phyloP scores from a whole-genome alignment of 35 echinoderm and acorn worm genomes.

The Amphiura filiformis region DNA sequence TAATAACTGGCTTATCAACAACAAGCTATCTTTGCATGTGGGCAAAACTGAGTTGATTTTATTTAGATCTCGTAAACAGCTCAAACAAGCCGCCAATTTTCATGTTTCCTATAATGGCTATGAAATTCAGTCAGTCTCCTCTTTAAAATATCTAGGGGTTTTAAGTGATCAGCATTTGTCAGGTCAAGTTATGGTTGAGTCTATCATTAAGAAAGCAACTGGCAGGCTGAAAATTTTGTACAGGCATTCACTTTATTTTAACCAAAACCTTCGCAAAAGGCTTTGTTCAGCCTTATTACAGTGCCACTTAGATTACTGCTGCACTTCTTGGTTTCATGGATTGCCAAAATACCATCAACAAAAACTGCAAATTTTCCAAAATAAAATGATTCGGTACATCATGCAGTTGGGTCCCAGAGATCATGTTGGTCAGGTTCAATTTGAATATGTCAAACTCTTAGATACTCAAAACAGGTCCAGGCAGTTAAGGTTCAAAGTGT shows the following conservation, averaged over 20 bases:
- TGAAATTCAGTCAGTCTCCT: background rate
- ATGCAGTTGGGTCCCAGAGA: background rate
- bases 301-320: no score
- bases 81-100: background rate
- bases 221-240: slow-evolving; percentile 1
- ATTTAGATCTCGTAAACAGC: no score
- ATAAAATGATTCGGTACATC: background rate
- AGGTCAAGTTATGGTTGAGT: background rate
- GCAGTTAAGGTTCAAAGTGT: background rate
- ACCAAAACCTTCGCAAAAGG: background rate
- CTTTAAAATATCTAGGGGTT: background rate
- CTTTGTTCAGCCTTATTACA: slow-evolving; percentile 11
- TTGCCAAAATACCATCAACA: no score
- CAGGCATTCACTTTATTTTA: background rate
- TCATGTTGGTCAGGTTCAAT: no score
- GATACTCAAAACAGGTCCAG: background rate
- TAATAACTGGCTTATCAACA: no score
- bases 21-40: no score
- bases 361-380: no score
- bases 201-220: background rate
- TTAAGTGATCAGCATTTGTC: slow-evolving; percentile 7
- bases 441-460: background rate
- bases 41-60: no score
- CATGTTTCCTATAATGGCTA: slow-evolving; percentile 14
- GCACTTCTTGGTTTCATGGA: no score